Evolutionary conservation across 2,797 vertebrate genomes (phyloP).

Genomic region (Darevskia mixta): DNA sequence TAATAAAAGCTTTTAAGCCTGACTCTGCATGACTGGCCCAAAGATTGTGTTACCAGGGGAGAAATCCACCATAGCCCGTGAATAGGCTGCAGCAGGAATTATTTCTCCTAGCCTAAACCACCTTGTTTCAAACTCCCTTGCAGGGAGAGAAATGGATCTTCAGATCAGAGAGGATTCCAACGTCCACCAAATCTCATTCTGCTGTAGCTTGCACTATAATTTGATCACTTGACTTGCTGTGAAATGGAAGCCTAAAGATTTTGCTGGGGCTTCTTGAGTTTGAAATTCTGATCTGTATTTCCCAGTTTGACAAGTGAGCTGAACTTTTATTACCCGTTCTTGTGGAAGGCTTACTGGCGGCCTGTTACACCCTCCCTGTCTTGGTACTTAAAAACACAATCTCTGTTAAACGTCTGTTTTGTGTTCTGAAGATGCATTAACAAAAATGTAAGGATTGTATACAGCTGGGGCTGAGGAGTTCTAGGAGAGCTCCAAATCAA

Average conservation of each 20-base stretch:
- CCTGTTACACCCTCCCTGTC: not conserved
- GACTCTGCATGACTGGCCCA: not conserved
- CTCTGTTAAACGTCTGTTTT: not conserved
- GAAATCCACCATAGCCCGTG: too few relatives aligned
- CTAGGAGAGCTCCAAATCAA: not conserved
- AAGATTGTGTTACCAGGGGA: not conserved
- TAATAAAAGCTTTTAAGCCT: constrained; percentile 38
- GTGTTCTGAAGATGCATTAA: not conserved
- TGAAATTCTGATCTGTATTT: not conserved
- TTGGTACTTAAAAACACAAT: not conserved
- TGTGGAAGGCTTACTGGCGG: not conserved
- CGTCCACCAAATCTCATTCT: too few relatives aligned
- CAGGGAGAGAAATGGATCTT: rapidly evolving
- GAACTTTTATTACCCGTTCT: not conserved
- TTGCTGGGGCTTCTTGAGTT: not conserved
- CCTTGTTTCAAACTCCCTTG: constrained; percentile 7
- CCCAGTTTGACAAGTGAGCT: not conserved
- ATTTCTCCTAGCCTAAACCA: not conserved
- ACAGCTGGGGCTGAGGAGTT: not conserved
- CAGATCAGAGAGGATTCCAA: not conserved
- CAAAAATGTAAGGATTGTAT: not conserved
- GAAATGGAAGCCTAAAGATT: not conserved
- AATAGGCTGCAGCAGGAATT: not conserved
- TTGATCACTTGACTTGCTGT: not conserved
- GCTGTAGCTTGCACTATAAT: not conserved